These are phyloP conservation scores for Brachyistius frenatus DNA, from an alignment of 2,113 vertebrate species.

Conservation along the genomic window DNA sequence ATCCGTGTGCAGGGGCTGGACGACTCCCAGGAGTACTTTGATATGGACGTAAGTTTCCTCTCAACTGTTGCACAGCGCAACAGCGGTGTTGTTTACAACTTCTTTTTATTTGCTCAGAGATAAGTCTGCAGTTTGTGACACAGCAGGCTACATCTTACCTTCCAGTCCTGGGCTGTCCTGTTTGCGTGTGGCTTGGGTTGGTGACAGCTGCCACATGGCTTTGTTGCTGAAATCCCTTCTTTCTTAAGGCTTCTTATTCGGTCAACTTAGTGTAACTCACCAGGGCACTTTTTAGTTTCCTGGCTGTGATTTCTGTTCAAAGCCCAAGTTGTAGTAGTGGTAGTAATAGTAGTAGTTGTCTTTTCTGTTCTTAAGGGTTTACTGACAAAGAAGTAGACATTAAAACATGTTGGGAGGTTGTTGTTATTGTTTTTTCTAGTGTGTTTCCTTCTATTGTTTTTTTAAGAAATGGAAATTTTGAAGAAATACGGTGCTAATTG, in stretches of 20 bases:
- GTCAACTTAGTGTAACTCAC: constrained; percentile 59
- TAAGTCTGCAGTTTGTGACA: constrained; percentile 42
- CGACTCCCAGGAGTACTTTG: constrained; percentile 87
- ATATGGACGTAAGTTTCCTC: constrained; percentile 87
- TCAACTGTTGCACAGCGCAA: not conserved
- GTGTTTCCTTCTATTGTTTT: too few relatives aligned
- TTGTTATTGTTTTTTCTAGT: not conserved
- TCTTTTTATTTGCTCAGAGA: constrained; percentile 3
- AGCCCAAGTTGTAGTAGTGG: not conserved
- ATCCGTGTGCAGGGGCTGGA: constrained; percentile 91
- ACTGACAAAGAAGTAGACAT: not conserved
- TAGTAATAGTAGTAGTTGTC: not conserved
- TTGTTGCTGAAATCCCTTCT: constrained; percentile 78
- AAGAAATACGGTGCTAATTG: not conserved
- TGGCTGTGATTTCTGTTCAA: constrained; percentile 43
- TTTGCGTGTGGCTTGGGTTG: constrained; percentile 49
- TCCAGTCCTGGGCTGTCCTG: not conserved
- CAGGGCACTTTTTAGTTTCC: constrained; percentile 41
- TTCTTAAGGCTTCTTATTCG: constrained; percentile 76
- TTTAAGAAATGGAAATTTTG: too few relatives aligned
- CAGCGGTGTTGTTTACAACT: not conserved
- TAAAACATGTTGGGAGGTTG: not conserved
- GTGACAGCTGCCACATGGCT: constrained; percentile 82
- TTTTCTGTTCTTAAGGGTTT: not conserved
- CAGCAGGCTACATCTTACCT: constrained; percentile 30